phyloP scores from a whole-genome alignment of 2,113 vertebrate species.

The Oreochromis tanganicae region DNA sequence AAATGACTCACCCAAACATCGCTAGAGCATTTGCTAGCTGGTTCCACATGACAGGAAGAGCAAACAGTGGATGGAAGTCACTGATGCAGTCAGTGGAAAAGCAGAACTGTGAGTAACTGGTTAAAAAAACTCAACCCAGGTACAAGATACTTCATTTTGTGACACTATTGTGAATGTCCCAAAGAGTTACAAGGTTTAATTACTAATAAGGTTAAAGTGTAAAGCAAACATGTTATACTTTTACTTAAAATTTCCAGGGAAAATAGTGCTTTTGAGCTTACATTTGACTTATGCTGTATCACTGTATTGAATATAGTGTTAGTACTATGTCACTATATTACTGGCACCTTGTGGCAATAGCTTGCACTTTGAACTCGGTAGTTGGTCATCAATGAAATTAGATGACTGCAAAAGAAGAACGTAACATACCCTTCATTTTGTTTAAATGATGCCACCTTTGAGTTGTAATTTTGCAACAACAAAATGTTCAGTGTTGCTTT shows the following conservation, averaged over 20 bases:
- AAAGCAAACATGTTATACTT: neutral
- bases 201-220: neutral
- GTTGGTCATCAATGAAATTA: neutral
- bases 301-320: neutral
- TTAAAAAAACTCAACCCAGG: neutral
- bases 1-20: neutral
- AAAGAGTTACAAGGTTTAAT: neutral
- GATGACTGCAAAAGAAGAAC: neutral
- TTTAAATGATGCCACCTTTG: neutral
- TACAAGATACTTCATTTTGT: neutral
- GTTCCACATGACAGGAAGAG: neutral
- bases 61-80: neutral
- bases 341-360: neutral
- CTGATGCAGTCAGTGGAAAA: neutral
- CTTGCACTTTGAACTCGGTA: neutral
- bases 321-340: neutral
- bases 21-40: neutral
- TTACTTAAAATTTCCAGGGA: neutral
- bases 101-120: neutral
- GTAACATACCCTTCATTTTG: neutral
- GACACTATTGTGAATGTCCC: neutral
- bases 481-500: neutral
- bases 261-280: neutral
- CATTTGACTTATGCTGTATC: neutral
- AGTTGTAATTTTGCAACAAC: neutral